A percentile compares a stretch with the other conserved stretches of the same genome.
These are phyloP conservation scores for Pheosia tremula DNA, from an alignment of 2,888 invertebrate genomes.

Conservation along the genomic window DNA sequence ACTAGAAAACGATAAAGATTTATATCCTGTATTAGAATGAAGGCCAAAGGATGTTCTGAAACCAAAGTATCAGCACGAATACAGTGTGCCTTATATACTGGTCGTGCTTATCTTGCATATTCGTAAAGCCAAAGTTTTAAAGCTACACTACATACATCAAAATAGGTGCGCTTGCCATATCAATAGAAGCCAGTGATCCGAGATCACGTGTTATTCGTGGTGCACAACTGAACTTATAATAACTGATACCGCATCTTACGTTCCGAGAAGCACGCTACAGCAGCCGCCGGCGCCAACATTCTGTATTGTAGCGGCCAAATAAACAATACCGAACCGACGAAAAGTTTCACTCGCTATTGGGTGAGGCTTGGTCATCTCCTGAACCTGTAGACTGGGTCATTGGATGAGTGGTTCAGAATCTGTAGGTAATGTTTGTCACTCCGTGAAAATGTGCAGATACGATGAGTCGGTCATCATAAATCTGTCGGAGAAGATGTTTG, in stretches of 20 bases:
- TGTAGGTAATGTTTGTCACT: not conserved
- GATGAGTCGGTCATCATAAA: not conserved
- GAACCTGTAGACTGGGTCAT: not conserved
- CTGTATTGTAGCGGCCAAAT: constrained; percentile 32
- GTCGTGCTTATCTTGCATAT: too few relatives aligned
- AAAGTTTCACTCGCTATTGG: constrained; percentile 22
- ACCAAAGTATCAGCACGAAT: too few relatives aligned
- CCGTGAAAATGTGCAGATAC: constrained; percentile 1
- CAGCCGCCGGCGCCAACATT: constrained; percentile 54
- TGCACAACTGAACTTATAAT: constrained; percentile 39
- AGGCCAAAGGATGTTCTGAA: too few relatives aligned
- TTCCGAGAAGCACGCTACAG: constrained; percentile 45
- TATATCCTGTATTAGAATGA: too few relatives aligned
- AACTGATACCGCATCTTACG: constrained; percentile 37
- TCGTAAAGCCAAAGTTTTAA: too few relatives aligned
- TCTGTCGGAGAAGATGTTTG: not conserved
- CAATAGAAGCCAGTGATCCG: constrained; percentile 30
- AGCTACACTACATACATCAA: not conserved
- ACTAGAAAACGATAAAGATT: too few relatives aligned
- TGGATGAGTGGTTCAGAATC: not conserved
- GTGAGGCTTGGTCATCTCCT: not conserved
- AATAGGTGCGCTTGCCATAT: constrained; percentile 9
- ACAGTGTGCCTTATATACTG: too few relatives aligned
- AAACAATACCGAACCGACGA: constrained; percentile 41
- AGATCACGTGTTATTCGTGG: constrained; percentile 30